Evolutionary conservation across 2,888 invertebrate species (phyloP), one percentile per base, ranked within the genome.

Genomic region (Latrodectus hesperus): DNA sequence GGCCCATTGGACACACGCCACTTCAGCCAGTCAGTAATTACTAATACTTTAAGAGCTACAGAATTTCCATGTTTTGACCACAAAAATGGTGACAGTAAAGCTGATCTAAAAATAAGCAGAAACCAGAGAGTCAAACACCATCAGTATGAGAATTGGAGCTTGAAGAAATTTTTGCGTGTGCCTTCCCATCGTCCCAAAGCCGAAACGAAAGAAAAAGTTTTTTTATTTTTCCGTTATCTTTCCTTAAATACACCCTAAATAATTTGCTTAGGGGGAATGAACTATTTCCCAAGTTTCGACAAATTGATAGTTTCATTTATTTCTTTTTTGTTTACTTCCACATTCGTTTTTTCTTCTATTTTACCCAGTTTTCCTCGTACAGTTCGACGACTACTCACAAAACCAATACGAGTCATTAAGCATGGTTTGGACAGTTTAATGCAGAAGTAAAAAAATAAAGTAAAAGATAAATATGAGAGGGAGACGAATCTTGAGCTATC

Each of bases 61-160:
- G 76, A n/a, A 84, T 72, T 83, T 71, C 71, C 73, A 68, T 64
- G 72, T 74, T 73, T 74, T 73, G 67, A 52, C 81, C 82, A 82
- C 75, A 67, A 16, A 81, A 81, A 73, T 74, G 67, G 53, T 51
- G 22, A 73, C 52, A 52, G 65, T 52, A 73, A 26, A 53, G 81
- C 74, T 51, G 83, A 38, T 73, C 84, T 78, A 84, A 84, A 84
- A 84, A 84, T 76, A 77, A 52, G n/a, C 49, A 17, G n/a, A 52
- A 73, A 73, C 16, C 16, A 51, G 22, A 73, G 53, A 16, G 70
- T 16, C 64, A 80, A 80, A 75, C 70, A 60, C 71, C 84, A 72
- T 72, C 76, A 64, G 52, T 53, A 73, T 53, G 78, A 72, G 72
- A 84, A 84, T 84, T 73, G 71, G 84, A 84, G 84, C 84, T 84